phyloP scores from a whole-genome alignment of 2,888 invertebrate species.

The Diplazon laetatorius region DNA sequence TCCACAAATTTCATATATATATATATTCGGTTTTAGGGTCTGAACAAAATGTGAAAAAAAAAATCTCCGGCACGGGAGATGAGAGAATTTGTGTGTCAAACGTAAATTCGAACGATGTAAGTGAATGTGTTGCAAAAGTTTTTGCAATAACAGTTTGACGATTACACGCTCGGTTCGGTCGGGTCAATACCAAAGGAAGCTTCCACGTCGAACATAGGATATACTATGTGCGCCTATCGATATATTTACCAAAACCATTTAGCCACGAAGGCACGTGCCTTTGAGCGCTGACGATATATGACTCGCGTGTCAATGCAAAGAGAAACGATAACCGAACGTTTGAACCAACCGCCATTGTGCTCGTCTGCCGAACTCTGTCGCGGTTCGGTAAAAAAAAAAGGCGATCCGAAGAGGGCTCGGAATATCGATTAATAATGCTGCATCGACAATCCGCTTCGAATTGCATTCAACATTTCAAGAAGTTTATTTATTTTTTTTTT shows the following conservation, averaged over 20 bases:
- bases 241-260: neutral
- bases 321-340: conserved; percentile 15
- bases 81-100: neutral
- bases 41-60: no score
- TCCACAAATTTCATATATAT: no score
- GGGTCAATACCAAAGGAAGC: conserved; percentile 5
- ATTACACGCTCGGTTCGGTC: neutral
- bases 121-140: neutral
- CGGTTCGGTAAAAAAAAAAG: conserved; percentile 11
- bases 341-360: conserved; percentile 18
- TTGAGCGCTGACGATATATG: conserved; percentile 30
- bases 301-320: conserved; percentile 14
- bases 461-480: conserved; percentile 26
- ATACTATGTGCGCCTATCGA: conserved; percentile 10
- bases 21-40: neutral
- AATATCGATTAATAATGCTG: conserved; percentile 35
- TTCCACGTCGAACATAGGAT: neutral
- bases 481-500: neutral
- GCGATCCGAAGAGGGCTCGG: conserved; percentile 30
- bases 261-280: conserved; percentile 3
- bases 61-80: no score
- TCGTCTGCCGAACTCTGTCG: conserved; percentile 41
- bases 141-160: conserved; percentile 6
- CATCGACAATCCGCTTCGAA: conserved; percentile 5
- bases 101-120: no score